Base-by-base conservation (phyloP, 2,797 vertebrate genomes). In the Etheostoma nigrum region DNA sequence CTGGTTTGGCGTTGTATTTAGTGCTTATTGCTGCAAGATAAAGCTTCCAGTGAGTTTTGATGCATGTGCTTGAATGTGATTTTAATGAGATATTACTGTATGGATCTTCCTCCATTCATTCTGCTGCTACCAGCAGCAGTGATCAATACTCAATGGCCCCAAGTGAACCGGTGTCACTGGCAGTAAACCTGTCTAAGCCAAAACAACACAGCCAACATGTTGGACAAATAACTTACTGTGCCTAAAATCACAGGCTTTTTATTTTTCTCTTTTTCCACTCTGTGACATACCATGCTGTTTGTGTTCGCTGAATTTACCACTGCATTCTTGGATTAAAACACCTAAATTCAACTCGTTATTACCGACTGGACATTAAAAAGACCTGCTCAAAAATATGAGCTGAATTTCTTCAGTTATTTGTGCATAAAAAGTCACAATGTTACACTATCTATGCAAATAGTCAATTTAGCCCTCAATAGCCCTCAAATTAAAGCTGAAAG, bases 401-500 rank as follows among this genome's bases (percentile, higher is more conserved):
- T 59, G 30, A 21, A 52, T 36, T 68, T 21, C 12, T 67, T 14
- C 19, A 47, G 5, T 67, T 74, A 36, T 64, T 66, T 48, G 6
- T 1, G 1, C 1, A 49, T 5, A 19, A 27, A 18, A 75, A 42
- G 5, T 67, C 25, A 27, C 5, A 33, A 16, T 21, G 21, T 67
- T 19, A 3, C 2, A 42, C 6, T 27, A 54, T 74, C 67, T 27
- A 86, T 49, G 1, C 45, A 52, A 67, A 66, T 9, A 0, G 30
- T 30, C 30, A 5, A 30, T 30, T 6, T 30, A 30, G 30, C 30
- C 30, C 27, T 30, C 27, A 30, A 27, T 27, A 27, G 27, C 36
- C 30, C 48, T 64, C 11, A 54, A 63, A 79, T 72, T 60, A 65
- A 48, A 60, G 5, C 49, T 80, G 49, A 77, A 60, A 72, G 69